A percentile compares a stretch with the other conserved stretches of the same genome.
Conservation (phyloP, 1,140 invertebrate genomes). For the Hyphantria cunea region DNA sequence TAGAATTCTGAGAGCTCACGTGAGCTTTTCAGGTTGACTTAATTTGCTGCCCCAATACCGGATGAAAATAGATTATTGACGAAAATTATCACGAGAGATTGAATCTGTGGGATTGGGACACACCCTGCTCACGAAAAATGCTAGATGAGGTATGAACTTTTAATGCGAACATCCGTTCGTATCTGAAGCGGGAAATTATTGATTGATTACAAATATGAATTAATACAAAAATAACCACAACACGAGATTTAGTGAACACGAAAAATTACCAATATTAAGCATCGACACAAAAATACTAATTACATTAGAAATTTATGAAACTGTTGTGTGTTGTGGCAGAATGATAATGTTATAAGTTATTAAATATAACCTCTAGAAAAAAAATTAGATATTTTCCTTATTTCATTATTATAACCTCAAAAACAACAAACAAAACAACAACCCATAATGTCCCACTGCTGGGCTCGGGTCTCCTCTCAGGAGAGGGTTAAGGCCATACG, state of each 20-base stretch:
- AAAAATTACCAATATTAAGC: background rate
- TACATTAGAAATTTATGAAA: too few relatives aligned
- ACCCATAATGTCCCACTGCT: too few relatives aligned
- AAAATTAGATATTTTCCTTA: too few relatives aligned
- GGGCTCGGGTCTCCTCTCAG: too few relatives aligned
- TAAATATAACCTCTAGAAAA: too few relatives aligned
- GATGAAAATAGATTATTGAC: constrained; percentile 2
- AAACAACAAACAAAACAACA: too few relatives aligned
- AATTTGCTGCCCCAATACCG: background rate
- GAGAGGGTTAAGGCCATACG: too few relatives aligned
- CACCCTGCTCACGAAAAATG: background rate
- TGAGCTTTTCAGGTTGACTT: background rate
- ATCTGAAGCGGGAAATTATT: constrained; percentile 3
- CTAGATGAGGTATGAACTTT: constrained; percentile 7
- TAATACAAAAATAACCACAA: constrained; percentile 14
- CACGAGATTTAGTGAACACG: background rate
- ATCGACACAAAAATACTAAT: background rate
- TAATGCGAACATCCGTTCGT: constrained; percentile 8
- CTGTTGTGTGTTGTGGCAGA: too few relatives aligned
- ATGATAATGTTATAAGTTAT: too few relatives aligned
- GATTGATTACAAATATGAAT: constrained; percentile 23
- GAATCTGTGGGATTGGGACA: constrained; percentile 1
- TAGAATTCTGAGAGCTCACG: too few relatives aligned
- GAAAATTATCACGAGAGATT: constrained; percentile 6
- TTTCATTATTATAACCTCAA: too few relatives aligned